Percentiles rank a stretch among this genome's conserved stretches.
phyloP scores from a whole-genome alignment of 2,888 invertebrate species.

The Auanema sp. region DNA sequence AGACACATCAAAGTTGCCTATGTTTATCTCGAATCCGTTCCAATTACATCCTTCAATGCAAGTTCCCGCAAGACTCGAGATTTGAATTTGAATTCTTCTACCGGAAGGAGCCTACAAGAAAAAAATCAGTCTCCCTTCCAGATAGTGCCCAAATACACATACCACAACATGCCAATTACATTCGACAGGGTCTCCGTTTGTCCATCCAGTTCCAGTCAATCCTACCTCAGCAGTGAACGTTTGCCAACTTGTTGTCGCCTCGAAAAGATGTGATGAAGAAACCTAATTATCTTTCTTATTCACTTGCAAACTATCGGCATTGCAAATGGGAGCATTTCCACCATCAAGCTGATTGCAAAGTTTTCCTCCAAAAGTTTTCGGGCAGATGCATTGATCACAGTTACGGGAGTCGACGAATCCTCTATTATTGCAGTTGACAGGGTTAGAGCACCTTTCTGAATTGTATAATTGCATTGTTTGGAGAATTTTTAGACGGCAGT shows the following conservation, averaged over 20 bases:
- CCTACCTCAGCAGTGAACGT: too few species aligned
- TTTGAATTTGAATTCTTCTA: constrained; percentile 12
- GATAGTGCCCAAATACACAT: too few species aligned
- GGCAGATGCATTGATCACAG: constrained; percentile 15
- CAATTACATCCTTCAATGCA: constrained; percentile 13
- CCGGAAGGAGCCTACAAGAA: constrained; percentile 11
- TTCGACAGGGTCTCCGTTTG: too few species aligned
- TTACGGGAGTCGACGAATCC: constrained; percentile 18
- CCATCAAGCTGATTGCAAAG: not conserved
- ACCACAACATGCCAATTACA: too few species aligned
- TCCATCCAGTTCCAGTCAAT: too few species aligned
- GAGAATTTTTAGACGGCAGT: too few species aligned
- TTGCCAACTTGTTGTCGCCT: too few species aligned
- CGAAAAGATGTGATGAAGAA: too few species aligned
- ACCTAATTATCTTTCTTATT: too few species aligned
- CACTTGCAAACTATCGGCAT: constrained; percentile 16
- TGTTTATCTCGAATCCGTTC: constrained; percentile 15
- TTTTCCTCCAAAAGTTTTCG: constrained; percentile 9
- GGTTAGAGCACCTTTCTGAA: constrained; percentile 3
- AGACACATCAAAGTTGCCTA: constrained; percentile 9
- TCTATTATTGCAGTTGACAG: constrained; percentile 11
- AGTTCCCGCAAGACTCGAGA: constrained; percentile 4
- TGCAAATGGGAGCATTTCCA: constrained; percentile 17
- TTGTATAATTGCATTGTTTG: too few species aligned
- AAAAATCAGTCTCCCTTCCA: not conserved